These are phyloP conservation scores for Stegodyphus mimosarum DNA, from an alignment of 1,140 invertebrate genomes.

Conservation along the genomic window DNA sequence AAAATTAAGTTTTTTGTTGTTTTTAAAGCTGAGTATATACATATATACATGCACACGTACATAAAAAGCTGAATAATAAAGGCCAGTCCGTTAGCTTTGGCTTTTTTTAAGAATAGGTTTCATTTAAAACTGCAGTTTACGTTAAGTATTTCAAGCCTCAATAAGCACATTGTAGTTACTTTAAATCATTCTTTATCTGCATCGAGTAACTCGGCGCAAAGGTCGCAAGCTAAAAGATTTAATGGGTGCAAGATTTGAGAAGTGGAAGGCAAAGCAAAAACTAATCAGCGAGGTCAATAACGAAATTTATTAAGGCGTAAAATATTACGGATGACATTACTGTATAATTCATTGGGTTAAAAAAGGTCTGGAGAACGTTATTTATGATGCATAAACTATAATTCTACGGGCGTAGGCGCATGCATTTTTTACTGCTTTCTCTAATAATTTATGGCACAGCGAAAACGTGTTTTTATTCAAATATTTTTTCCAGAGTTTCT, in stretches of 20 bases:
- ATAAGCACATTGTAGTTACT: neutral
- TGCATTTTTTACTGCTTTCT: no score
- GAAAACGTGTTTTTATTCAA: no score
- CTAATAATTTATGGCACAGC: no score
- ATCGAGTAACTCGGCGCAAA: neutral
- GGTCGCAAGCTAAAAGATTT: neutral
- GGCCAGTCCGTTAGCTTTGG: neutral
- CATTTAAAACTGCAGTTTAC: neutral
- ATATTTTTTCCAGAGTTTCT: no score
- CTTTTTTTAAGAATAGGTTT: neutral
- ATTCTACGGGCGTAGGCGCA: neutral
- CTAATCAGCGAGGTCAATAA: neutral
- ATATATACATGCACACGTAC: neutral
- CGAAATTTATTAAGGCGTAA: neutral
- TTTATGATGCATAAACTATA: neutral
- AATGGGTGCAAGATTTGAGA: neutral
- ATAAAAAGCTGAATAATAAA: neutral
- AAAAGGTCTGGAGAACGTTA: neutral
- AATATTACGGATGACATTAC: neutral
- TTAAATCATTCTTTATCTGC: neutral
- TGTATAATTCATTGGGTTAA: neutral
- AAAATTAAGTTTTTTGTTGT: neutral
- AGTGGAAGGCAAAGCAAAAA: neutral
- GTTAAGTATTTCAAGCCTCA: neutral
- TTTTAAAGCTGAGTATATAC: no score